These are phyloP conservation scores for Anastrepha ludens DNA, from an alignment of 1,140 invertebrate genomes.

Conservation along the genomic window DNA sequence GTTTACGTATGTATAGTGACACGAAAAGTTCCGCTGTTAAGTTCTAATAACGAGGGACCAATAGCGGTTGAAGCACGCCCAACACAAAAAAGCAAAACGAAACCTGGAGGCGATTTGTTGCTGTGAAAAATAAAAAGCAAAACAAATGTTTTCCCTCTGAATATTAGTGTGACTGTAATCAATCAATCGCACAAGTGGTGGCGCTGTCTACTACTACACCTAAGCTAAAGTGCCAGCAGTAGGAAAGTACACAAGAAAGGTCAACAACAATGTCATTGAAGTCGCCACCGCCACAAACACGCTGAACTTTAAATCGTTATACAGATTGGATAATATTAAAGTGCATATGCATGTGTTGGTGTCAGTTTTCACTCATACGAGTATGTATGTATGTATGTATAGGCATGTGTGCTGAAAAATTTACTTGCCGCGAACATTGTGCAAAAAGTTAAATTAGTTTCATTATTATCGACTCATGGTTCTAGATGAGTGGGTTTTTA, in stretches of 20 bases:
- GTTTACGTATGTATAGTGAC: too few relatives aligned
- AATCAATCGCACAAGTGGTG: background rate
- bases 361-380: too few relatives aligned
- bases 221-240: background rate
- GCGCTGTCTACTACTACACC: background rate
- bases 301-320: too few relatives aligned
- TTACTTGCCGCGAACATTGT: background rate
- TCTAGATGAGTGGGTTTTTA: background rate
- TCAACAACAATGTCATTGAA: too few relatives aligned
- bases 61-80: too few relatives aligned
- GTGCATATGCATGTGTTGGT: too few relatives aligned
- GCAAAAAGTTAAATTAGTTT: constrained; percentile 20
- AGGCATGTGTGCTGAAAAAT: too few relatives aligned
- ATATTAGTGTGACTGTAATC: background rate
- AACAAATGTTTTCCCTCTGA: background rate
- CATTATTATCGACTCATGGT: constrained; percentile 20
- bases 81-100: background rate
- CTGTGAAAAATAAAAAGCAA: constrained; percentile 5
- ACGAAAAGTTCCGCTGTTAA: too few relatives aligned
- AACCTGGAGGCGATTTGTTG: background rate
- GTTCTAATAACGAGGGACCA: too few relatives aligned
- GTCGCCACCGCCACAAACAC: too few relatives aligned
- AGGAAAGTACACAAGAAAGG: background rate
- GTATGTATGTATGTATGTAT: too few relatives aligned
- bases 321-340: too few relatives aligned